Evolutionary conservation across 1,140 invertebrate genomes (phyloP).

Genomic region (Ostrea denselamellosa): DNA sequence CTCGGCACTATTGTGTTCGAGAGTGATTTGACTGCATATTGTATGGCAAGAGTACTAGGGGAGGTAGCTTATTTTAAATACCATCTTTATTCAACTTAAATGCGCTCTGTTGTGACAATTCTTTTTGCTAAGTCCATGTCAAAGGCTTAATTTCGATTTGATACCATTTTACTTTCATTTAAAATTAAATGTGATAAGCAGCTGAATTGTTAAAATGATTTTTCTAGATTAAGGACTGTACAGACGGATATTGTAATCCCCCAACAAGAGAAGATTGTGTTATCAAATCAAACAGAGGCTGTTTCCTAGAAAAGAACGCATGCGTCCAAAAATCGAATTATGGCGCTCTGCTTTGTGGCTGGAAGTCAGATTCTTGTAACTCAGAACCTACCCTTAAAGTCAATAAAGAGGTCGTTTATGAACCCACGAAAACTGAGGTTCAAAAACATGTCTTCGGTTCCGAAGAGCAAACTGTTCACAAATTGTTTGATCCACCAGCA

Average conservation of each 20-base stretch:
- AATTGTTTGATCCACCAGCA: neutral
- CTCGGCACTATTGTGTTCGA: no score
- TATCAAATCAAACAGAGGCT: neutral
- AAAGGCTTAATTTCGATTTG: neutral
- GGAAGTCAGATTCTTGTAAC: neutral
- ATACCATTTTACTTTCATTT: no score
- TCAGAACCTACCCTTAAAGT: neutral
- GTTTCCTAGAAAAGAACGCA: conserved; percentile 5
- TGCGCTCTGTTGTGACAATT: neutral
- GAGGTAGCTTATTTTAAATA: no score
- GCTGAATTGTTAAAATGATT: neutral
- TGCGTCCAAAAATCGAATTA: neutral
- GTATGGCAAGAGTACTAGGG: no score
- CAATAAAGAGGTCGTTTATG: neutral
- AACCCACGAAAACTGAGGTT: neutral
- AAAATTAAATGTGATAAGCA: no score
- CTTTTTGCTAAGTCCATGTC: neutral
- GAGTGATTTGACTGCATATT: no score
- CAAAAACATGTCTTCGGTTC: neutral
- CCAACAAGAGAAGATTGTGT: conserved; percentile 1
- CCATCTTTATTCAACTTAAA: no score
- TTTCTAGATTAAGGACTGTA: conserved; percentile 1
- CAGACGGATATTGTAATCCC: neutral
- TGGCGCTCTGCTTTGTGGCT: neutral
- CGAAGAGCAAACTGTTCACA: neutral